Evolutionary conservation across 2,797 vertebrate genomes (phyloP).

Genomic region (Hydrophis major): DNA sequence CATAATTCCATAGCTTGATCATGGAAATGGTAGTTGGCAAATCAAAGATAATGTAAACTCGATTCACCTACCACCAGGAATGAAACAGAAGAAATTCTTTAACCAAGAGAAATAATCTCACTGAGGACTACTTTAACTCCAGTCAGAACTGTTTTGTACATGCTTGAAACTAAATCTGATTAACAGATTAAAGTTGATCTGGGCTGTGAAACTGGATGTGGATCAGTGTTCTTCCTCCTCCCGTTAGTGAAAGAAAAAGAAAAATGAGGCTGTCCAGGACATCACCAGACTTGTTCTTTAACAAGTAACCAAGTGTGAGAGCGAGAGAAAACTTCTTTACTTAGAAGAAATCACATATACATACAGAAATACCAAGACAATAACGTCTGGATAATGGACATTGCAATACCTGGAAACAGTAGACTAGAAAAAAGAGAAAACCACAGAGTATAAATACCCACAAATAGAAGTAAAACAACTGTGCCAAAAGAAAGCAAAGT

Average conservation of each 20-base stretch:
- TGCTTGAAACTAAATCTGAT: background rate
- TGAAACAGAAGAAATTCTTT: slow-evolving; percentile 24
- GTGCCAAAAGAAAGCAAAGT: background rate
- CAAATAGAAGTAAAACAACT: background rate
- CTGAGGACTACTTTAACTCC: background rate
- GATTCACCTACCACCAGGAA: slow-evolving; percentile 83
- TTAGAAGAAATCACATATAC: background rate
- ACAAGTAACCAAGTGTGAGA: background rate
- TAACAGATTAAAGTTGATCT: background rate
- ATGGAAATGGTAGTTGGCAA: slow-evolving; percentile 90
- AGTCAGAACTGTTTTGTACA: background rate
- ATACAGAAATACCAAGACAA: background rate
- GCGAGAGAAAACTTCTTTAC: background rate
- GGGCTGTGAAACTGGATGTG: background rate
- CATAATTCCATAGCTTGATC: slow-evolving; percentile 98
- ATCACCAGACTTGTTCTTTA: background rate
- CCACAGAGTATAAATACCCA: background rate
- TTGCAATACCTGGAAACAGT: background rate
- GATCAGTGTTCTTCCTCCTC: background rate
- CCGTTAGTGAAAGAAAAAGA: background rate
- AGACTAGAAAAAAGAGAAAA: background rate
- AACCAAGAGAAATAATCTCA: too few relatives aligned
- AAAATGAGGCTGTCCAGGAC: background rate
- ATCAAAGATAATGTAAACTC: slow-evolving; percentile 95
- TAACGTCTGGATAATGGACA: background rate